Percentiles rank a stretch among this genome's conserved stretches.
These are phyloP conservation scores for Drosophila diplacantha DNA, from an alignment of 2,888 invertebrate species.

Conservation along the genomic window DNA sequence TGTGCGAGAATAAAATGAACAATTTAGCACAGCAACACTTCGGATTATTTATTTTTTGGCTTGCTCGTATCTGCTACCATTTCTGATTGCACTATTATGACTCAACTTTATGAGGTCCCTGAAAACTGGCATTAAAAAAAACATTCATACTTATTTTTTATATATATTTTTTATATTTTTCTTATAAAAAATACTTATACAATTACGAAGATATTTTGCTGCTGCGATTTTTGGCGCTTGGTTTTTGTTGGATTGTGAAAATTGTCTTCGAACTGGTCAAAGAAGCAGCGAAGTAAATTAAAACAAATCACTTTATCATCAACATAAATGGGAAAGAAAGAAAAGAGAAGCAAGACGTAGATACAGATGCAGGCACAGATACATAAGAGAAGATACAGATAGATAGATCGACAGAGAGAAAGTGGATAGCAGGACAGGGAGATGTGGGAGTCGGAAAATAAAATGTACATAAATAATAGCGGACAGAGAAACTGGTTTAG, in stretches of 20 bases:
- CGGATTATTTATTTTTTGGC: neutral
- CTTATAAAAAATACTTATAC: conserved; percentile 76
- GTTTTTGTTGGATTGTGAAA: conserved; percentile 56
- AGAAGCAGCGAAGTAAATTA: conserved; percentile 61
- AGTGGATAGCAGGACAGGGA: conserved; percentile 16
- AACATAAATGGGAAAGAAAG: conserved; percentile 31
- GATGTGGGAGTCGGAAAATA: conserved; percentile 36
- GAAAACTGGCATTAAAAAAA: neutral
- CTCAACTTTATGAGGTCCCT: neutral
- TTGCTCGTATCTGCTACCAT: neutral
- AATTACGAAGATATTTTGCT: conserved; percentile 71
- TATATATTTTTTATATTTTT: conserved; percentile 71
- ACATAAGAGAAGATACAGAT: conserved; percentile 11
- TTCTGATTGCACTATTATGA: neutral
- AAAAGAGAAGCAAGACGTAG: conserved; percentile 20
- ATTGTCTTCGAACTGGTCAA: conserved; percentile 50
- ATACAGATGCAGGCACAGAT: conserved; percentile 23
- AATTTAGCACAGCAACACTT: conserved; percentile 13
- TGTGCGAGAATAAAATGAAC: conserved; percentile 45
- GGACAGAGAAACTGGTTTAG: conserved; percentile 17
- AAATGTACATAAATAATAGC: conserved; percentile 50
- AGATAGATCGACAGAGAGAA: conserved; percentile 14
- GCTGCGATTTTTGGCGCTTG: conserved; percentile 59
- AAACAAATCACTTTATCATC: conserved; percentile 63
- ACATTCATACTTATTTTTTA: conserved; percentile 27